These are phyloP conservation scores for Chromobotia macracanthus DNA, from an alignment of 2,797 vertebrate genomes.

Conservation along the genomic window DNA sequence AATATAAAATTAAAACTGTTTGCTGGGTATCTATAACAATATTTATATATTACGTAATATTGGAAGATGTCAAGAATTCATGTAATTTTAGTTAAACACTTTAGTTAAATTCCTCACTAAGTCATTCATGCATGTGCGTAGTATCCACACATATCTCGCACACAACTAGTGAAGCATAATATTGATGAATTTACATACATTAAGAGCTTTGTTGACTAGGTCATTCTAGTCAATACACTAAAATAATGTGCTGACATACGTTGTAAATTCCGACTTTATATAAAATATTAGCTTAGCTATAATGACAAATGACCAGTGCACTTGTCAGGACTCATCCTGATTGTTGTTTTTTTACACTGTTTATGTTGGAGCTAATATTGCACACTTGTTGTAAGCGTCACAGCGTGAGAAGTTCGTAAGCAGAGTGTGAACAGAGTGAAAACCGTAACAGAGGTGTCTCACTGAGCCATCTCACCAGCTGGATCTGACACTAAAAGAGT, in stretches of 20 bases:
- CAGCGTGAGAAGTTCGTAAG: slow-evolving; percentile 21
- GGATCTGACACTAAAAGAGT: not conserved
- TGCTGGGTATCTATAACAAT: not conserved
- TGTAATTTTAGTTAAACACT: slow-evolving; percentile 70
- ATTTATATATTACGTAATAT: not conserved
- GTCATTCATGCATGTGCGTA: slow-evolving; percentile 81
- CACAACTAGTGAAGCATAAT: slow-evolving; percentile 81
- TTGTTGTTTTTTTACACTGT: not conserved
- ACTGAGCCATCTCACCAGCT: not conserved
- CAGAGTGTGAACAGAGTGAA: not conserved
- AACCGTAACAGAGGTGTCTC: slow-evolving; percentile 22
- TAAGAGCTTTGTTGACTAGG: slow-evolving; percentile 70
- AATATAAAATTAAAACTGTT: not conserved
- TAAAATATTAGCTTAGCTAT: not conserved
- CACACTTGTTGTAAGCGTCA: slow-evolving; percentile 8
- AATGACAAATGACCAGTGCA: not conserved
- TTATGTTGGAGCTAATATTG: not conserved
- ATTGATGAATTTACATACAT: slow-evolving; percentile 83
- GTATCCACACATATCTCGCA: slow-evolving; percentile 79
- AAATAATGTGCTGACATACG: not conserved
- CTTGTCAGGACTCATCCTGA: not conserved
- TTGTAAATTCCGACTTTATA: not conserved
- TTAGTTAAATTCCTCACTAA: slow-evolving; percentile 76
- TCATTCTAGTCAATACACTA: too few relatives aligned
- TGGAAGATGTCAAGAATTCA: not conserved